Base-by-base conservation (phyloP, 2,888 invertebrate genomes). In the Pedicia rivosa region DNA sequence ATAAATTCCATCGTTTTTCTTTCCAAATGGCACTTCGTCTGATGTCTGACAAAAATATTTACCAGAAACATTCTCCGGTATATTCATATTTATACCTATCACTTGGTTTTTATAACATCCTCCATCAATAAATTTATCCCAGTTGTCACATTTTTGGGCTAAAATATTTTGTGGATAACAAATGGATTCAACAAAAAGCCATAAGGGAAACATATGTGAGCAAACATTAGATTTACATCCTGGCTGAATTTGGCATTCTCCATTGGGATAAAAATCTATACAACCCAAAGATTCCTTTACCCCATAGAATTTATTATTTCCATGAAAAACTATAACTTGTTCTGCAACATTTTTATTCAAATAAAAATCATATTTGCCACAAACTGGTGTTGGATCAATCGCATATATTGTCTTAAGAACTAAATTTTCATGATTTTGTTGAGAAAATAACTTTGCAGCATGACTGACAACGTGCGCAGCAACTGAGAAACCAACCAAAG, bases 251-350 rank as follows among this genome's bases (percentile, higher is more conserved):
- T 22, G 15, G 5, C 15, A 14, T 4, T 29, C 29, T 12, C 36
- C 36, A 36, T 36, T 36, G 15, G 36, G 36, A 36, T 29, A 36
- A 24, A 36, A 29, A 15, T 36, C 29, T 3, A 36, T 22, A 6
- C 20, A 14, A 7, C 36, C 36, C 9, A 36, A 10, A 24, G 1
- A 2, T 14, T 33, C 9, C 15, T 22, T 8, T 9, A 33, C 2
- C 3, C 33, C 33, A 12, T 33, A 33, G 8, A 20, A 14, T 33
- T 22, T 22, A 13, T 22, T 6, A n/a, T 33, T 24, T 3, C 33
- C 33, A 22, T 33, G 33, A 13, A 22, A 15, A 15, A 33, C 15
- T 22, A 33, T 15, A 7, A 33, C 33, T 22, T 33, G 33, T 5
- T 20, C 15, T 5, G 33, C 33, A 33, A 22, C 24, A 24, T 22